Percentiles rank a stretch among this genome's conserved stretches.
Evolutionary conservation across 2,888 invertebrate genomes (phyloP).

Genomic region (Zonitis immaculata): DNA sequence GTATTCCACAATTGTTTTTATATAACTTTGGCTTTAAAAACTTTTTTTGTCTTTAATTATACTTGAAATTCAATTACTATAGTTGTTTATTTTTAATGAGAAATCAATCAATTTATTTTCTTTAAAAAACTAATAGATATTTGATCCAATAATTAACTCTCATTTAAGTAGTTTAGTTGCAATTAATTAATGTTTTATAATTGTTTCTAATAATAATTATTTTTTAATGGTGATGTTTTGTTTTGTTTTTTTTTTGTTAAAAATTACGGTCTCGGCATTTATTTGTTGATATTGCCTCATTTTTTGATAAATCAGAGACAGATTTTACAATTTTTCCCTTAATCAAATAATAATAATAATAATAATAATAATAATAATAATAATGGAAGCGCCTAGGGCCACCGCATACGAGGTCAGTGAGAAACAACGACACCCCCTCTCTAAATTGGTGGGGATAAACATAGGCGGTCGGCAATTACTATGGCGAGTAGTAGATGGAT

Average conservation of each 20-base stretch:
- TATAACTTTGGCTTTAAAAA: conserved; percentile 21
- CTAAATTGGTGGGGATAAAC: neutral
- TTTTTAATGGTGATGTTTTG: neutral
- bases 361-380: too few relatives aligned
- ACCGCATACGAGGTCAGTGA: too few relatives aligned
- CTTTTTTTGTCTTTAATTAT: conserved; percentile 12
- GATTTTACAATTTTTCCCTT: too few relatives aligned
- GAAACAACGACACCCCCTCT: conserved; percentile 3
- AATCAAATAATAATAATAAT: too few relatives aligned
- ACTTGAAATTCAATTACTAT: too few relatives aligned
- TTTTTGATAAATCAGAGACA: neutral
- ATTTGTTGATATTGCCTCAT: neutral
- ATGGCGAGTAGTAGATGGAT: conserved; percentile 39
- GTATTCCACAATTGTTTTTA: conserved; percentile 24
- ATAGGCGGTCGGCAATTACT: conserved; percentile 19
- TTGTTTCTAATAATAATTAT: neutral
- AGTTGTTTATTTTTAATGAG: neutral
- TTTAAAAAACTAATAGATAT: neutral
- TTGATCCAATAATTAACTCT: conserved; percentile 1
- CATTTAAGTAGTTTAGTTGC: neutral
- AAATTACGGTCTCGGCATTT: neutral
- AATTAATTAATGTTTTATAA: neutral
- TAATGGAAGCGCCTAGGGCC: conserved; percentile 19
- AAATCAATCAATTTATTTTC: neutral
- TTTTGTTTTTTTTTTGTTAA: neutral